Conservation (phyloP, 2,113 vertebrate species). For the Phalacrocorax aristotelis region DNA sequence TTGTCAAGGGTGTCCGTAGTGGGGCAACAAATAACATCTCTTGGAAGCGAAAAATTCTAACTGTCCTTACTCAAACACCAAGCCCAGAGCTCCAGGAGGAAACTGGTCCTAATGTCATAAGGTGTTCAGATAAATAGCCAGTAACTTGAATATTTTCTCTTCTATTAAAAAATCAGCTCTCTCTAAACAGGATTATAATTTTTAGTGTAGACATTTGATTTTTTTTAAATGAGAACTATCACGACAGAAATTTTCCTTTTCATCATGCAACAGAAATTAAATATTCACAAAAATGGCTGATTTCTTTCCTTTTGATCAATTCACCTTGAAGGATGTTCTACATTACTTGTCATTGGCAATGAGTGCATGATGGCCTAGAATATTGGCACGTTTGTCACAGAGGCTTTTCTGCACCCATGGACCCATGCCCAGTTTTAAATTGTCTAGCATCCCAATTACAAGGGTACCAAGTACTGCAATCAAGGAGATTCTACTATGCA, state of each 20-base stretch:
- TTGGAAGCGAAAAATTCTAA: background rate
- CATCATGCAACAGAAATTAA: background rate
- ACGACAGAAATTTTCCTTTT: background rate
- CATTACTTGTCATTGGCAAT: background rate
- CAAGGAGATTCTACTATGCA: slow-evolving; percentile 20
- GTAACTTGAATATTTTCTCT: background rate
- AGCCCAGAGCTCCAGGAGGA: background rate
- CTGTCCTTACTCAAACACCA: background rate
- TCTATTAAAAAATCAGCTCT: background rate
- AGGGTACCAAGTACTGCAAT: background rate
- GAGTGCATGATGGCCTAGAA: background rate
- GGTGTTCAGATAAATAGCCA: background rate
- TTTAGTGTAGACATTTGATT: background rate
- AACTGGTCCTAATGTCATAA: background rate
- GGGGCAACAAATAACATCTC: background rate
- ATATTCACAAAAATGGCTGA: background rate
- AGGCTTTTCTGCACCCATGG: background rate
- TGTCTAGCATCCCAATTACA: slow-evolving; percentile 3
- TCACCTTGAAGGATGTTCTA: slow-evolving; percentile 8
- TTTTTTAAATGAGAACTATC: background rate
- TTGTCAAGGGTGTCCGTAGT: background rate
- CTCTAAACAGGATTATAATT: background rate
- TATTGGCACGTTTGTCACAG: background rate
- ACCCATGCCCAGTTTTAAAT: slow-evolving; percentile 43
- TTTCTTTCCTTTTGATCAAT: background rate